Evolutionary conservation across 2,888 invertebrate genomes (phyloP), one percentile per base, ranked within the genome.

Genomic region (Dioctria rufipes): DNA sequence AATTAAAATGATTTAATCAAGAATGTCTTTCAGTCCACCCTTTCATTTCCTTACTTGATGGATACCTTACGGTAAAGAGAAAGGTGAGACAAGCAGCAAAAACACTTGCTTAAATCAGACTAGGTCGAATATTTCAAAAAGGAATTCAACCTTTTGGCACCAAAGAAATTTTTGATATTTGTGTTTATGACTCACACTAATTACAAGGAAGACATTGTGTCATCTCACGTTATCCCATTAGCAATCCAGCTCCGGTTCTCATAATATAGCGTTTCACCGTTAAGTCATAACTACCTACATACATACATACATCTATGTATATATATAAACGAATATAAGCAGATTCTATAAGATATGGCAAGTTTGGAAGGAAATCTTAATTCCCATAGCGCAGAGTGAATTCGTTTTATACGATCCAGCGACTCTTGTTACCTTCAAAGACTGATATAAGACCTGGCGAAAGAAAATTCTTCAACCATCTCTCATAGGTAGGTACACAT

Each of bases 341-440:
- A 61, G 46, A 77, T 77, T 77, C 63, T 49, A 25, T 25, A 43
- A 25, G 37, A 61, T 77, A 25, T 25, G 63, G 43, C 63, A 63
- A 77, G 77, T 63, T 63, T 63, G 75, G 60, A 63, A 77, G 49
- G 63, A 61, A 75, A 77, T 77, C 77, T 49, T 77, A 63, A 77
- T 77, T 63, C n/a, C 77, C 61, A 61, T 25, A 25, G 25, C 25
- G 25, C 25, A 40, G 42, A 77, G 77, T 60, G 46, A 77, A 63
- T 77, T 77, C 54, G 40, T 77, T 77, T 63, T 77, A 25, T 25
- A 77, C 77, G 77, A 77, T 61, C 49, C 49, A 11, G 43, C 25
- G 11, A 5, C 49, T 40, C 77, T 77, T 61, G 49, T 11, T 8
- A 13, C 46, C 43, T 40, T 4, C 63, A 63, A 63, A 40, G 63